Conservation (phyloP, 2,888 invertebrate species). For the Macropis europaea region DNA sequence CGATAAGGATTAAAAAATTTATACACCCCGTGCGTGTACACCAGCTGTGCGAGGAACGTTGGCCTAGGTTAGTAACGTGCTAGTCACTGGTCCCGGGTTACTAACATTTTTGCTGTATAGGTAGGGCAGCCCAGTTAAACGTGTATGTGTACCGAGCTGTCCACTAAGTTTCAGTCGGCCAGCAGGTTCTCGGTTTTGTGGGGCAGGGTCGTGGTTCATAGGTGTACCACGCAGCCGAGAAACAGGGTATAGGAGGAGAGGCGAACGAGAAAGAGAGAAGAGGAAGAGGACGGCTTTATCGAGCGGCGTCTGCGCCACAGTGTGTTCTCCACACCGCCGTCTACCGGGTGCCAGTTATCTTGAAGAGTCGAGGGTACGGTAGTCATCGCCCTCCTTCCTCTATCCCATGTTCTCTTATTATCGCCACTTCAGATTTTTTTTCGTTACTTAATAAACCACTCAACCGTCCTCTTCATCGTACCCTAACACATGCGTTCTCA, state of each 20-base stretch:
- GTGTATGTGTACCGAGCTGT: slow-evolving; percentile 18
- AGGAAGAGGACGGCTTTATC: slow-evolving; percentile 65
- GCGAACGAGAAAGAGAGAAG: slow-evolving; percentile 25
- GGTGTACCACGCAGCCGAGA: slow-evolving; percentile 10
- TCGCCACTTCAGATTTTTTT: background rate
- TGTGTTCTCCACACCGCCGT: background rate
- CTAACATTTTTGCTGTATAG: slow-evolving; percentile 15
- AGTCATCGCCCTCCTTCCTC: background rate
- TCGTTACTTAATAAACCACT: background rate
- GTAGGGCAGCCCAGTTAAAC: slow-evolving; percentile 36
- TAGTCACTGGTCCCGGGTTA: slow-evolving; percentile 36
- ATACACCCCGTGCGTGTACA: background rate
- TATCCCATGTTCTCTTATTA: background rate
- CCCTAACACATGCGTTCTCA: background rate
- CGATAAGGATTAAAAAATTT: too few relatives aligned
- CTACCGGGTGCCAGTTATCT: slow-evolving; percentile 3
- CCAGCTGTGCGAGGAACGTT: background rate
- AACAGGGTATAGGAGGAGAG: slow-evolving; percentile 32
- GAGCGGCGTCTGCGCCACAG: slow-evolving; percentile 72
- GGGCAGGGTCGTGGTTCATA: slow-evolving; percentile 56
- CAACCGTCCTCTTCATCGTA: background rate
- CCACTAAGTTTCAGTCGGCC: slow-evolving; percentile 47
- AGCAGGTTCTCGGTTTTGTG: slow-evolving; percentile 65
- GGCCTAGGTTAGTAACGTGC: slow-evolving; percentile 31
- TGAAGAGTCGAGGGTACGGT: slow-evolving; percentile 6